phyloP scores from a whole-genome alignment of 2,888 invertebrate species.

The Nomada fabriciana region DNA sequence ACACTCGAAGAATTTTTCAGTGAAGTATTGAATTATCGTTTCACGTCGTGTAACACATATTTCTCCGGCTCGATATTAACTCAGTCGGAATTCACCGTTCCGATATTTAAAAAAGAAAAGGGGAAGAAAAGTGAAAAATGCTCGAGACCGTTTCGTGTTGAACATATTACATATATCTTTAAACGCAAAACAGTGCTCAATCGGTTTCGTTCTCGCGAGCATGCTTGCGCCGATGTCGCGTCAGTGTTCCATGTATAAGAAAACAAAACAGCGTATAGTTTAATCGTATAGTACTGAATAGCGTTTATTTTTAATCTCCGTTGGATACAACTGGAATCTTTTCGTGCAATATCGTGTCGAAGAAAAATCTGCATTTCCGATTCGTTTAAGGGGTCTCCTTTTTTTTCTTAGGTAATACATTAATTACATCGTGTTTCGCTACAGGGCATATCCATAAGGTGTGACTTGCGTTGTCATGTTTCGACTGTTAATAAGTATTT shows the following conservation, averaged over 20 bases:
- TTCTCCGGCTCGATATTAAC: background rate
- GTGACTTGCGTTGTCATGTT: background rate
- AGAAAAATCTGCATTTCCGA: conserved; percentile 22
- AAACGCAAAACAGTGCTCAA: conserved; percentile 19
- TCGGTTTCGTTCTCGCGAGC: conserved; percentile 28
- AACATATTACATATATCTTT: background rate
- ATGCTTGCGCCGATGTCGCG: conserved; percentile 1
- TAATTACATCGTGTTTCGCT: background rate
- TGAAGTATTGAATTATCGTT: conserved; percentile 1
- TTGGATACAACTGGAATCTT: background rate
- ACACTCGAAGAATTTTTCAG: conserved; percentile 17
- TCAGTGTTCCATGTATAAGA: conserved; percentile 32
- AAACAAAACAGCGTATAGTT: background rate
- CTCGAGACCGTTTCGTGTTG: conserved; percentile 21
- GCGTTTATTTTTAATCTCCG: conserved; percentile 16
- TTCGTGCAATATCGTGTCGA: conserved; percentile 18
- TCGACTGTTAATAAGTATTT: conserved; percentile 1
- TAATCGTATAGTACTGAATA: conserved; percentile 16
- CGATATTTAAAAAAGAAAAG: background rate
- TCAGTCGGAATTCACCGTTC: background rate
- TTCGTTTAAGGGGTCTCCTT: background rate
- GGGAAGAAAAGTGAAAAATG: background rate
- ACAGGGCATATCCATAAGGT: background rate
- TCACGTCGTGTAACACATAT: background rate
- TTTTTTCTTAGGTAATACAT: background rate